Base-by-base conservation (phyloP, 2,113 vertebrate genomes). In the Centrocercus urophasianus region DNA sequence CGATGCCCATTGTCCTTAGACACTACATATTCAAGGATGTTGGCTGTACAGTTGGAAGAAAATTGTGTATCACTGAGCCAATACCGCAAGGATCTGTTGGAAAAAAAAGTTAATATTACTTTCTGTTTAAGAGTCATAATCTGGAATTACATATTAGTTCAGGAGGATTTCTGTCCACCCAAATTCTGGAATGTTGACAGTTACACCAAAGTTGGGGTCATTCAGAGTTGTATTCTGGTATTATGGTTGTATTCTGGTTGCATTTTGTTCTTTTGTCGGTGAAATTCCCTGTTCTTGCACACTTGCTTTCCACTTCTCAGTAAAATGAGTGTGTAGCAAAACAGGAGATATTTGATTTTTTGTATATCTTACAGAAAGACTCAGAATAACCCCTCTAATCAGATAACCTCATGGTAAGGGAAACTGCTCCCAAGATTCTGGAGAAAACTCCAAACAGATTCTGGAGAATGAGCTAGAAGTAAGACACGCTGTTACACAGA, bases 31-130 rank as follows among this genome's bases (percentile, higher is more conserved):
- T 76, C 57, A 36, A 97, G 88, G 24, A 97, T 30, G 18, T 84
- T 16, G 70, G 91, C 60, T 65, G 87, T 95, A 72, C 57, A 61
- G 34, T 89, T 94, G 57, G 94, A 93, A 88, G 52, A 65, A 63
- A 92, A 63, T 11, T 76, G 82, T 24, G 69, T 72, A 14, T 72
- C 54, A 2, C 77, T 91, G 74, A 98, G 75, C 63, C 95, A 92
- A 57, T 97, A 97, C 3, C 97, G 93, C 94, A 98, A 91, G 32
- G 96, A 98, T 72, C 98, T 98, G 93, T 79, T 50, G 66, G 54
- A 95, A 95, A 96, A 38, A 94, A 11, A 24, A 18, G 17, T 77
- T 71, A 89, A 72, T 15, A 22, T 69, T 45, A 52, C 21, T 78
- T 84, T 34, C 17, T 88, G 7, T 18, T 86, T 47, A 60, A 64